phyloP scores from a whole-genome alignment of 2,113 vertebrate species.

The Uropsilus gracilis region DNA sequence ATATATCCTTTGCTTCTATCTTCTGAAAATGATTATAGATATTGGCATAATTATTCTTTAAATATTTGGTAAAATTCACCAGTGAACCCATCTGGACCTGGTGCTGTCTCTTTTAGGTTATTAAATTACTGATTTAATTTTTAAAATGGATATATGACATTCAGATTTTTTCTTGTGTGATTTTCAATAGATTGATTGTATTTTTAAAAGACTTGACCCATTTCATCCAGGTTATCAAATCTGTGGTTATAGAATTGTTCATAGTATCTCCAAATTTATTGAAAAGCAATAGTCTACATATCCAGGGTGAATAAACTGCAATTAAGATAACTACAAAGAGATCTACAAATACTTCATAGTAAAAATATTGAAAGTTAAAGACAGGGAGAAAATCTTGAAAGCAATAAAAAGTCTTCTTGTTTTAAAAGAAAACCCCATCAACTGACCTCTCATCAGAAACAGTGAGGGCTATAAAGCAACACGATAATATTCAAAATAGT shows the following conservation, averaged over 20 bases:
- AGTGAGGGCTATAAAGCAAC: not conserved
- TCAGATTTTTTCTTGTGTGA: too few species aligned
- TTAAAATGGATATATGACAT: too few species aligned
- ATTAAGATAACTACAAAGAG: not conserved
- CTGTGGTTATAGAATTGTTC: not conserved
- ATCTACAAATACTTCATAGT: too few species aligned
- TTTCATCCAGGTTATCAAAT: not conserved
- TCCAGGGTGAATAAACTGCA: not conserved
- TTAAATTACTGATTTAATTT: not conserved
- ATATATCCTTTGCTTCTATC: too few species aligned
- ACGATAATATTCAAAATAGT: not conserved
- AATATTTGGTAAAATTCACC: too few species aligned
- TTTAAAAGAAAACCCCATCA: not conserved
- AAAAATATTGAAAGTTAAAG: not conserved
- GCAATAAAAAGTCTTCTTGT: not conserved
- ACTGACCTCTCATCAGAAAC: not conserved
- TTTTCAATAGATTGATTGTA: too few species aligned
- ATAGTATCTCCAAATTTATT: not conserved
- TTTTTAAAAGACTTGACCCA: not conserved
- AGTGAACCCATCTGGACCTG: too few species aligned
- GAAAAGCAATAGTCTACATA: not conserved
- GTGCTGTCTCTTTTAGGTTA: not conserved
- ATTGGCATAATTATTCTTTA: too few species aligned
- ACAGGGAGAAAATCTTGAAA: not conserved
- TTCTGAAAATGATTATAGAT: too few species aligned